Base-by-base conservation (phyloP, 2,888 invertebrate genomes). In the Cheilosia urbana region DNA sequence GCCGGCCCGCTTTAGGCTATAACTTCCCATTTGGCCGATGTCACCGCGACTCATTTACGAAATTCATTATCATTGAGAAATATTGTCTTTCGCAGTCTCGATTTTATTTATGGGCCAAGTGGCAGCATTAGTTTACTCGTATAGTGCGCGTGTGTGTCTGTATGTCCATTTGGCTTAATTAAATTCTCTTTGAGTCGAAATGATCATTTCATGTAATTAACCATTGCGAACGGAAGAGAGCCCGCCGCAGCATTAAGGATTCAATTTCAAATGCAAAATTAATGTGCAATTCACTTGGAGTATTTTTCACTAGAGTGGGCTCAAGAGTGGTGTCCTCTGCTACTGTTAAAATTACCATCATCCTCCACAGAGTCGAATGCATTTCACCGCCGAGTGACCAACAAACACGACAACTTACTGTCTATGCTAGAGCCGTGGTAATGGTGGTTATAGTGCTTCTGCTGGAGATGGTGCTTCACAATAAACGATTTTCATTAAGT, bases 1-100 rank as follows among this genome's bases (percentile, higher is more conserved):
- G 63, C 58, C 42, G 21, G 40, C 17, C 17, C 4, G 49, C 68
- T 40, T 45, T 65, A 45, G 79, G 73, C 81, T 68, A 81, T 85
- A 85, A 85, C 58, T 85, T 85, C 85, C 81, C 85, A 85, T 85
- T 85, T 85, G 62, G 72, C 71, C 77, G 72, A 81, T 81, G 85
- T 85, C 85, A 72, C 75, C 65, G 81, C 81, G 76, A 81, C 76
- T 85, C 81, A 85, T 81, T 85, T 85, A 81, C 85, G 77, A 85
- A 85, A 85, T 85, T 85, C 85, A 85, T 85, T 85, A 77, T 81
- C 85, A 72, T 77, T 85, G 85, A 85, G 85, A 85, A 85, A 85
- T 85, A 85, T 85, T 85, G 85, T 85, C 81, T 77, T 81, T 81
- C 51, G 76, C 76, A 81, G 76, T 68, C 71, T 68, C 30, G 57